Conservation (phyloP, 2,888 invertebrate species). For the Hirtodrosophila alboralis region DNA sequence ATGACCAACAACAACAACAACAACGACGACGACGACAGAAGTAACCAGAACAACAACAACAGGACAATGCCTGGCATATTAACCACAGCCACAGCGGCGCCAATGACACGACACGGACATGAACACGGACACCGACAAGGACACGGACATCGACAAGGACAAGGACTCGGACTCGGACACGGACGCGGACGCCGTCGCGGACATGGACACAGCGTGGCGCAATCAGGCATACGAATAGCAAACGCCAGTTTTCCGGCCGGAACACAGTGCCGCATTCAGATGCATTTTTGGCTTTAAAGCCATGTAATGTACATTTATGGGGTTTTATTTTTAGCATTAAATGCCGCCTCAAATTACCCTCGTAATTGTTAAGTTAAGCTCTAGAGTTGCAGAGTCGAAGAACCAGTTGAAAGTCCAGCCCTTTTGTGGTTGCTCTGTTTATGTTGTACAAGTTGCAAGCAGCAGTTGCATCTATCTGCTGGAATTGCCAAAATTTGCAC, state of each 20-base stretch:
- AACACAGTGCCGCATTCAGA: constrained; percentile 31
- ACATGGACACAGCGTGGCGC: constrained; percentile 50
- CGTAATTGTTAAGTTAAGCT: too few relatives aligned
- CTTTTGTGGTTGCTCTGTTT: too few relatives aligned
- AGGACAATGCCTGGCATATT: constrained; percentile 65
- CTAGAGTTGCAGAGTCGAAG: too few relatives aligned
- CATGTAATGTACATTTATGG: constrained; percentile 34
- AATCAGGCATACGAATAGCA: constrained; percentile 53
- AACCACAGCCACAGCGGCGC: constrained; percentile 66
- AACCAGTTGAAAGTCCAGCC: too few relatives aligned
- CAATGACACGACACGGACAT: constrained; percentile 58
- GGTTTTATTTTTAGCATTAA: neutral
- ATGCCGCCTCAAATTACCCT: neutral
- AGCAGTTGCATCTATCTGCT: neutral
- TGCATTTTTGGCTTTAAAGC: constrained; percentile 50
- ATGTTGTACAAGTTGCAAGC: neutral
- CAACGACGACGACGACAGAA: constrained; percentile 5
- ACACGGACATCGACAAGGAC: constrained; percentile 8
- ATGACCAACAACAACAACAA: constrained; percentile 17
- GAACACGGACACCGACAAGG: constrained; percentile 13
- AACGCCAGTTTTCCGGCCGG: constrained; percentile 46
- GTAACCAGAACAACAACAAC: constrained; percentile 19
- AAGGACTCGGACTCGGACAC: neutral
- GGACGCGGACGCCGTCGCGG: constrained; percentile 7
- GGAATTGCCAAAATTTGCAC: neutral